Evolutionary conservation across 2,888 invertebrate species (phyloP).

Genomic region (Matsumyia berberina): DNA sequence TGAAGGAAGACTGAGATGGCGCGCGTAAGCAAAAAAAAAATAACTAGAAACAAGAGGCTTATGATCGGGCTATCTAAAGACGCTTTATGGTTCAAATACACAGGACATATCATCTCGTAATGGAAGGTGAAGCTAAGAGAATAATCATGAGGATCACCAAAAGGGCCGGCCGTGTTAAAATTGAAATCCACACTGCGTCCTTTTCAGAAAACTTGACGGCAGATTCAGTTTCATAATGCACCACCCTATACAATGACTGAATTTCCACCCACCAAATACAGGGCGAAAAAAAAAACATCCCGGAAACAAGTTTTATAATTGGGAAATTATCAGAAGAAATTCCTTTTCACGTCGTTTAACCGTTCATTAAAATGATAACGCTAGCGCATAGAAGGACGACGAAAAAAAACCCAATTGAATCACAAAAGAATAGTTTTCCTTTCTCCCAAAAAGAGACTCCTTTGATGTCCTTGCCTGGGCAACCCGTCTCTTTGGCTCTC

Average conservation of each 20-base stretch:
- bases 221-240: slow-evolving; percentile 23
- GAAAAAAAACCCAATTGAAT: slow-evolving; percentile 50
- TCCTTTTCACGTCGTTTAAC: slow-evolving; percentile 75
- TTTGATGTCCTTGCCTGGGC: slow-evolving; percentile 52
- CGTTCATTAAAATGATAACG: slow-evolving; percentile 74
- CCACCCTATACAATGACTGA: not conserved
- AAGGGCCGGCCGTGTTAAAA: no score
- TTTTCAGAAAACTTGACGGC: slow-evolving; percentile 10
- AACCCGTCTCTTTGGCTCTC: slow-evolving; percentile 26
- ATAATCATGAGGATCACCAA: no score
- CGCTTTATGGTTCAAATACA: no score
- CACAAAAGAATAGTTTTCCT: slow-evolving; percentile 71
- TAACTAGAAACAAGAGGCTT: no score
- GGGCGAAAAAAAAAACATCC: slow-evolving; percentile 12
- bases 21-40: no score
- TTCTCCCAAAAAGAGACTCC: slow-evolving; percentile 18
- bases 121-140: no score
- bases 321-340: slow-evolving; percentile 73
- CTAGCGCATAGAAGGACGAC: slow-evolving; percentile 31
- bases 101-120: no score
- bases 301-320: slow-evolving; percentile 71
- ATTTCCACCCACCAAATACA: not conserved
- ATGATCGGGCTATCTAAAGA: no score
- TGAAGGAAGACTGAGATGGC: no score
- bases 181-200: not conserved